Base-by-base conservation (phyloP, 2,113 vertebrate genomes). In the Ascaphus truei region DNA sequence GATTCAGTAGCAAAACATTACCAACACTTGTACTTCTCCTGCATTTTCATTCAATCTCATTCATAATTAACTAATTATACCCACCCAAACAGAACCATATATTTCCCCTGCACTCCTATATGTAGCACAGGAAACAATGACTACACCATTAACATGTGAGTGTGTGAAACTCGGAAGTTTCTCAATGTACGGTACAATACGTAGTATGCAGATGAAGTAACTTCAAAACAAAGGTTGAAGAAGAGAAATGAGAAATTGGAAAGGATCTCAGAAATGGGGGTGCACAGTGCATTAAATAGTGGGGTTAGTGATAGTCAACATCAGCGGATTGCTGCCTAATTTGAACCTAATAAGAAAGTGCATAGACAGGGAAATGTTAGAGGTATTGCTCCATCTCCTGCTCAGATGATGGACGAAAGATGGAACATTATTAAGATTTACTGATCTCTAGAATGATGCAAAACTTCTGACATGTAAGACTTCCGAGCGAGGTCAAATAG, bases 41-140 rank as follows among this genome's bases (percentile, higher is more conserved):
- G 34, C 34, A 55, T 43, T 68, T 68, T 43, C 57, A 61, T 52
- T 60, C 47, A 41, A 57, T 22, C 50, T 71, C 56, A 71, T 71
- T 15, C 45, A 71, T 71, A 61, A 71, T 71, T 71, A 71, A 71
- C 39, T 71, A 71, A 41, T 61, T 52, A 51, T 47, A 61, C 37
- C 56, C 67, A 71, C 57, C 47, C 45, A 71, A 36, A 71, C 45
- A 55, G 37, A 66, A 66, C 56, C 57, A 71, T 71, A 71, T 71
- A 71, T 61, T 71, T 71, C 52, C 67, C 57, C 56, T 61, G 50
- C 56, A 51, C 60, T 61, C 57, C 57, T 57, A 71, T 59, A 71
- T 61, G 56, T 43, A 22, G 33, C 10, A 31, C 45, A 52, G 47
- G n/a, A 52, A 61, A 52, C 66, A 61, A 16, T 41, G 47, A 61